Conservation (phyloP, 2,888 invertebrate genomes). For the Cephonodes hylas region DNA sequence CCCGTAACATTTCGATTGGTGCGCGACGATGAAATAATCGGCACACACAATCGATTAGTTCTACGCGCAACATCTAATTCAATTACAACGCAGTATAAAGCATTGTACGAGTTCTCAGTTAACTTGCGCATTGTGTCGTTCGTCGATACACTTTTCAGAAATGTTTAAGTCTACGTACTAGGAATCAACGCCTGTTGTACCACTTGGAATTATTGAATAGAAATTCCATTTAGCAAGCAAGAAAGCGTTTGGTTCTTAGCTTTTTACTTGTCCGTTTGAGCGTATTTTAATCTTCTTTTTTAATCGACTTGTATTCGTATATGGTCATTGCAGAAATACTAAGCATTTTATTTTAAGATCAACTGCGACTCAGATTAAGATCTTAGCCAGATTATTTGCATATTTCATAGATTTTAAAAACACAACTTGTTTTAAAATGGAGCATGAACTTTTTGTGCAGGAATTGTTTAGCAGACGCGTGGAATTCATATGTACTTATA, state of each 20-base stretch:
- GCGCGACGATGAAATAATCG: constrained; percentile 35
- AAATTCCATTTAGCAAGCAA: not conserved
- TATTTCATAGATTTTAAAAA: no score
- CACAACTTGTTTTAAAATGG: not conserved
- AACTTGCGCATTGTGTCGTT: constrained; percentile 27
- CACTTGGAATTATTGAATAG: not conserved
- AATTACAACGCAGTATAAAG: constrained; percentile 50
- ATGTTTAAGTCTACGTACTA: constrained; percentile 6
- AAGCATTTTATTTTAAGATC: not conserved
- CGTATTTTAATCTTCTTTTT: no score
- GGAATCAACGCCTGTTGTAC: not conserved
- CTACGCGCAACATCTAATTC: constrained; percentile 63
- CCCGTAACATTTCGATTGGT: constrained; percentile 34
- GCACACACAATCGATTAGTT: constrained; percentile 59
- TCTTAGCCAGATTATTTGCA: no score
- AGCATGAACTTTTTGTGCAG: not conserved
- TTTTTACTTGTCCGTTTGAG: not conserved
- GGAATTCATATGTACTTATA: not conserved
- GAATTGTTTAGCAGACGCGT: not conserved
- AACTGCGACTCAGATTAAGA: no score
- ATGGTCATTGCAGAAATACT: not conserved
- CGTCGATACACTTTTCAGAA: constrained; percentile 26
- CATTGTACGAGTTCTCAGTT: constrained; percentile 52
- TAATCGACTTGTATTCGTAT: no score
- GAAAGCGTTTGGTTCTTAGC: not conserved